Evolutionary conservation across 2,797 vertebrate species (phyloP).

Genomic region (Rhabdomys pumilio): DNA sequence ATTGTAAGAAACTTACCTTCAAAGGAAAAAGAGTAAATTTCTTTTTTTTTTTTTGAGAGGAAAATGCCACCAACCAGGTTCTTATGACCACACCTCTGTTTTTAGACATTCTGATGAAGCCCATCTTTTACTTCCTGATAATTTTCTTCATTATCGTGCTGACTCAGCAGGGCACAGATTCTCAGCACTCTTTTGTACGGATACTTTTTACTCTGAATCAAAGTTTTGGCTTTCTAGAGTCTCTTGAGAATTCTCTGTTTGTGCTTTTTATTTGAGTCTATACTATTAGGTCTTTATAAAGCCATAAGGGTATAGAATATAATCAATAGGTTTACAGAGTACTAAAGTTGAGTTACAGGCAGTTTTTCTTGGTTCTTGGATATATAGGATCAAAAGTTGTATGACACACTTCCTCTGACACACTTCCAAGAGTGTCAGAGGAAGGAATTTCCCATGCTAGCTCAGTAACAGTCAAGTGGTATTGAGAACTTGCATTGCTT

Average conservation of each 20-base stretch:
- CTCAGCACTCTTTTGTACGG: background rate
- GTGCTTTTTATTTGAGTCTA: background rate
- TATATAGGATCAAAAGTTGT: background rate
- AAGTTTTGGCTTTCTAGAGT: background rate
- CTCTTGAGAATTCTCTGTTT: conserved; percentile 1
- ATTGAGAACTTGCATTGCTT: background rate
- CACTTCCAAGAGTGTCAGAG: background rate
- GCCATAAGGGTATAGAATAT: background rate
- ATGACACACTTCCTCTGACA: background rate
- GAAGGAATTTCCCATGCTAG: background rate
- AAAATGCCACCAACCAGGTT: background rate
- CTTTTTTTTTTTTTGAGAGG: no score
- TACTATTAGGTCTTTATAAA: background rate
- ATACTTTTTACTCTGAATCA: background rate
- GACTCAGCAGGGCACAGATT: background rate
- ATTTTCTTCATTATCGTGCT: background rate
- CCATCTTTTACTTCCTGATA: background rate
- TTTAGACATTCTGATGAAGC: background rate
- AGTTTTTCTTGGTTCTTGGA: background rate
- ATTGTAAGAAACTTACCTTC: background rate
- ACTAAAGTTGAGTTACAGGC: background rate
- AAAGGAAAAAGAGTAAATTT: background rate
- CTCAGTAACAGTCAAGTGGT: background rate
- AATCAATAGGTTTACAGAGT: background rate
- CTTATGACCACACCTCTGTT: background rate